Evolutionary conservation across 2,797 vertebrate species (phyloP), one percentile per base, ranked within the genome.

Genomic region (Arctocebus calabarensis): DNA sequence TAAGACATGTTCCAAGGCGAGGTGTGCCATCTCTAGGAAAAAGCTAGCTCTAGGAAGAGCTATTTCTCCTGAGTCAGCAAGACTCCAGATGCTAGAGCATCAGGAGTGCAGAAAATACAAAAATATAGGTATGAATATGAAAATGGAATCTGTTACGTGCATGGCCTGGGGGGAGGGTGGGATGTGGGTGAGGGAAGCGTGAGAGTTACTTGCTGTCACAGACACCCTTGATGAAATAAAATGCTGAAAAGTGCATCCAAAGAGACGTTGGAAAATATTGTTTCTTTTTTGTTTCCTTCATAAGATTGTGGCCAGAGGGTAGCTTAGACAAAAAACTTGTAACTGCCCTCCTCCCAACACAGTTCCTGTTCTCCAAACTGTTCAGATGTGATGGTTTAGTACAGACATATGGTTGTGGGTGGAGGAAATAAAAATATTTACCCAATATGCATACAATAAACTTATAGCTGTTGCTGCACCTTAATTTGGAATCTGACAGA

Each of bases 391-490:
- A 79, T 84, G 48, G 77, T 86, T 95, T 81, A 81, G 20, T 29
- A 43, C 13, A 89, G 92, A 83, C 48, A 55, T 73, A 32, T 16
- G 79, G 86, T 84, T 83, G 85, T 90, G 79, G 45, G 55, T 79
- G 70, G 74, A 88, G n/a, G 89, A 92, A 94, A 95, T 87, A 93
- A 90, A 96, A 96, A 90, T 86, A 90, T 97, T 96, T 97, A 92
- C n/a, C 94, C 57, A 52, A 74, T 84, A 59, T 61, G 34, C 32
- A 78, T 79, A 34, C 74, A 94, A 95, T 84, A 81, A 91, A 82
- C 75, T 59, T 59, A 92, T 43, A 96, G 96, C 77, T 93, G 57
- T 94, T 70, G 45, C 75, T 82, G 48, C 77, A 91, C 96, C 81
- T 87, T 95, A 89, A 94, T 95, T 96, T 96, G 89, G 77, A 92